These are phyloP conservation scores for Sceliomorpha sp. DNA, from an alignment of 2,888 invertebrate species.

Conservation along the genomic window DNA sequence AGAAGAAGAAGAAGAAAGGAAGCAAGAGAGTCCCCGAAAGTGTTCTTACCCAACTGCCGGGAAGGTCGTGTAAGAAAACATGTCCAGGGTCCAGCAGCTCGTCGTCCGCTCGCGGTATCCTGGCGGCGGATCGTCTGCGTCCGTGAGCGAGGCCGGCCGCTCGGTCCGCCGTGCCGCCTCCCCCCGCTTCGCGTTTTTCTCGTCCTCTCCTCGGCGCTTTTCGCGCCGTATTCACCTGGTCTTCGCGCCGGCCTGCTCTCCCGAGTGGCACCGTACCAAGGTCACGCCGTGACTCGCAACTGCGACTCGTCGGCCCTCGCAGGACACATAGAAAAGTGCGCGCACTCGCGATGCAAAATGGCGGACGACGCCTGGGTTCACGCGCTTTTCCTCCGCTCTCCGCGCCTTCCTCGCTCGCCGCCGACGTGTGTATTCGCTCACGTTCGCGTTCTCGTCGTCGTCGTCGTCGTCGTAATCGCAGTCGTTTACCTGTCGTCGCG, in stretches of 20 bases:
- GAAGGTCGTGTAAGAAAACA: constrained; percentile 79
- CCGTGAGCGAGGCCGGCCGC: constrained; percentile 23
- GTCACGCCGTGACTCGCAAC: constrained; percentile 29
- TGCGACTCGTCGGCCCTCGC: not conserved
- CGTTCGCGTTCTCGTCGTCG: too few relatives aligned
- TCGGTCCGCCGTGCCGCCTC: constrained; percentile 56
- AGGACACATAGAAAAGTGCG: constrained; percentile 11
- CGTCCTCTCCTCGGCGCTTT: constrained; percentile 17
- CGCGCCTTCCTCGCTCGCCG: too few relatives aligned
- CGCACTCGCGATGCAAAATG: constrained; percentile 29
- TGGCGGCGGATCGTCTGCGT: constrained; percentile 33
- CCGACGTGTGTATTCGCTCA: too few relatives aligned
- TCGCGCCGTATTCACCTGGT: constrained; percentile 23
- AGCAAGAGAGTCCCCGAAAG: not conserved
- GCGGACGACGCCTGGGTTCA: constrained; percentile 7
- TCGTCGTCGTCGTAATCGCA: too few relatives aligned
- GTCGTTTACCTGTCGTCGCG: too few relatives aligned
- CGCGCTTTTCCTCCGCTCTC: too few relatives aligned
- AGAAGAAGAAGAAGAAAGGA: too few relatives aligned
- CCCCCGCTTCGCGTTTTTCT: constrained; percentile 51
- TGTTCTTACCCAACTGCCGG: constrained; percentile 77
- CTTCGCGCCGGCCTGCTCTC: constrained; percentile 11
- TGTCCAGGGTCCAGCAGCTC: constrained; percentile 59
- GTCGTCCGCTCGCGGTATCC: constrained; percentile 47
- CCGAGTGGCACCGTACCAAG: constrained; percentile 38